These are phyloP conservation scores for Notodonta dromedarius DNA, from an alignment of 2,888 invertebrate genomes.

Conservation along the genomic window DNA sequence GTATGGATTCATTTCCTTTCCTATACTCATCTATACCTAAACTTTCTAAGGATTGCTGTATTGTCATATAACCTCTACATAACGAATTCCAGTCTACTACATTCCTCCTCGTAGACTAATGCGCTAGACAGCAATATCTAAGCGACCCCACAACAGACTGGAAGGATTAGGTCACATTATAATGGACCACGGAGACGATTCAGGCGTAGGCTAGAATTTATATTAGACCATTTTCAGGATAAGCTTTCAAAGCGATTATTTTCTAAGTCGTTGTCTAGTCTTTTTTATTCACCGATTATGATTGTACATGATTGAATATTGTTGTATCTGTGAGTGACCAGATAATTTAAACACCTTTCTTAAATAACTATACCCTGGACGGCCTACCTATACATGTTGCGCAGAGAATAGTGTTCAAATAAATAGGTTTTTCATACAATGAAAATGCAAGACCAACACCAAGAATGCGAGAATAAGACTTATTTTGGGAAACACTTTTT, in stretches of 20 bases:
- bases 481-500: too few relatives aligned
- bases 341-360: too few relatives aligned
- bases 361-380: too few relatives aligned
- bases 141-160: neutral
- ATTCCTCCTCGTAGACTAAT: conserved; percentile 1
- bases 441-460: too few relatives aligned
- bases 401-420: too few relatives aligned
- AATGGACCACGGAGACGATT: neutral
- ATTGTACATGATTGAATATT: too few relatives aligned
- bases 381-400: too few relatives aligned
- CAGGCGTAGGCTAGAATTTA: neutral
- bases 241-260: neutral
- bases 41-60: neutral
- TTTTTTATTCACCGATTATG: too few relatives aligned
- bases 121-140: conserved; percentile 2
- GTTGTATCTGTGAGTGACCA: too few relatives aligned
- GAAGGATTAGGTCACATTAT: neutral
- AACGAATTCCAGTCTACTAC: neutral
- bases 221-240: neutral
- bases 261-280: neutral
- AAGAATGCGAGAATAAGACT: too few relatives aligned
- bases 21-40: neutral
- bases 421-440: too few relatives aligned
- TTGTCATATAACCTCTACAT: neutral
- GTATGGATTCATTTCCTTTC: too few relatives aligned